phyloP scores from a whole-genome alignment of 2,888 invertebrate genomes.

The Frankliniella fusca region DNA sequence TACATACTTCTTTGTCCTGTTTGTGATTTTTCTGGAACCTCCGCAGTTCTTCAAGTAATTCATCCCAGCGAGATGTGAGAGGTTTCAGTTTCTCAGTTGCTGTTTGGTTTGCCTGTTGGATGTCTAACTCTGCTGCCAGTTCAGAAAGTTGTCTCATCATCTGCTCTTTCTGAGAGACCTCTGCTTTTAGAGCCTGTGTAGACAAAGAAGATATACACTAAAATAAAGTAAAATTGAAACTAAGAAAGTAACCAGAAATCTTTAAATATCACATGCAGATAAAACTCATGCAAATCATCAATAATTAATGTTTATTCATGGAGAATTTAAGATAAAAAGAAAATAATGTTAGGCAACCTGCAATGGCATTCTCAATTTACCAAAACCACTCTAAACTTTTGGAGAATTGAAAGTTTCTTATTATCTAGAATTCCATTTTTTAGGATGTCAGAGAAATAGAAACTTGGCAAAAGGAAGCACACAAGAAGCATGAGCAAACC shows the following conservation, averaged over 20 bases:
- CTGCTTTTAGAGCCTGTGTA: slow-evolving; percentile 27
- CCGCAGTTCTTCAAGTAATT: background rate
- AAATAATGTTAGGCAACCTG: background rate
- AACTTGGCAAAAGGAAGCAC: background rate
- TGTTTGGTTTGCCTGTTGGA: slow-evolving; percentile 28
- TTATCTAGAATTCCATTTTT: background rate
- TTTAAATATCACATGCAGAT: background rate
- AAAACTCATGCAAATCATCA: background rate
- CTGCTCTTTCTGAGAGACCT: slow-evolving; percentile 22
- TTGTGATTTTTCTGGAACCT: slow-evolving; percentile 14
- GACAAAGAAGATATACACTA: background rate
- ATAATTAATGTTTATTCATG: background rate
- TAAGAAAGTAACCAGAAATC: no score
- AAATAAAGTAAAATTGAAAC: background rate
- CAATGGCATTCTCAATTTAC: no score
- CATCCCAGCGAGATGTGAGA: slow-evolving; percentile 16
- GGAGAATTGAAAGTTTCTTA: background rate
- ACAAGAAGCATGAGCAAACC: slow-evolving; percentile 12
- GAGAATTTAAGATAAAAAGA: background rate
- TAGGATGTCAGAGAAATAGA: background rate
- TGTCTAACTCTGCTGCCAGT: slow-evolving; percentile 30
- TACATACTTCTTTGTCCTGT: background rate
- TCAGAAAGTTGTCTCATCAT: slow-evolving; percentile 28
- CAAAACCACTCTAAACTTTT: no score
- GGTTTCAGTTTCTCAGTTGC: background rate